Percentiles rank a stretch among this genome's conserved stretches.
Evolutionary conservation across 1,140 invertebrate species (phyloP).

Genomic region (Drosophila setifemur): DNA sequence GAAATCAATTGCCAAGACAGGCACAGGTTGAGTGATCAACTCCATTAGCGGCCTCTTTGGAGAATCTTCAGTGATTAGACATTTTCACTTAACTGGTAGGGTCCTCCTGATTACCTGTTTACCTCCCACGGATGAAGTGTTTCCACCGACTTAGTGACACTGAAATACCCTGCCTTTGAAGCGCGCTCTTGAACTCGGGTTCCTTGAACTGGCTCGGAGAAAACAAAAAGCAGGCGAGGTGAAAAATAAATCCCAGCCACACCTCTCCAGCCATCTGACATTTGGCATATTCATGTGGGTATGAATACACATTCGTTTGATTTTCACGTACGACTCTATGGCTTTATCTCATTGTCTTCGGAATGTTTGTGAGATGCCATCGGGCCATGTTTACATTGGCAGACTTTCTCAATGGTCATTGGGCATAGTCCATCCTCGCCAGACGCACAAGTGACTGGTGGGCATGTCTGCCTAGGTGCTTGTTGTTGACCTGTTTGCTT

Average conservation of each 20-base stretch:
- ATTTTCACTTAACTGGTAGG: slow-evolving; percentile 1
- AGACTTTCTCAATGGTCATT: slow-evolving; percentile 16
- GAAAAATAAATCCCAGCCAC: slow-evolving; percentile 23
- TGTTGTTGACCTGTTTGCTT: slow-evolving; percentile 19
- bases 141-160: slow-evolving; percentile 17
- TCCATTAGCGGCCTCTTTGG: slow-evolving; percentile 13
- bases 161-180: background rate
- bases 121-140: background rate
- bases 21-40: slow-evolving; percentile 9
- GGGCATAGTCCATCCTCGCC: background rate
- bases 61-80: slow-evolving; percentile 19
- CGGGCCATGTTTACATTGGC: slow-evolving; percentile 36
- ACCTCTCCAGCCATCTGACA: slow-evolving; percentile 30
- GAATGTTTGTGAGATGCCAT: slow-evolving; percentile 3
- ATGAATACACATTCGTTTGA: slow-evolving; percentile 33
- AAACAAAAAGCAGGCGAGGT: background rate
- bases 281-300: slow-evolving; percentile 36
- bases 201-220: slow-evolving; percentile 49
- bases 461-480: too few species aligned
- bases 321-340: slow-evolving; percentile 40
- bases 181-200: slow-evolving; percentile 51
- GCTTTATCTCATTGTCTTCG: slow-evolving; percentile 23
- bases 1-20: slow-evolving; percentile 21
- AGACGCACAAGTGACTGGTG: too few species aligned
- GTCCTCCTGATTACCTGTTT: slow-evolving; percentile 15